Evolutionary conservation across 2,797 vertebrate genomes (phyloP), one percentile per base, ranked within the genome.

Genomic region (Brachyrhaphis roseni): DNA sequence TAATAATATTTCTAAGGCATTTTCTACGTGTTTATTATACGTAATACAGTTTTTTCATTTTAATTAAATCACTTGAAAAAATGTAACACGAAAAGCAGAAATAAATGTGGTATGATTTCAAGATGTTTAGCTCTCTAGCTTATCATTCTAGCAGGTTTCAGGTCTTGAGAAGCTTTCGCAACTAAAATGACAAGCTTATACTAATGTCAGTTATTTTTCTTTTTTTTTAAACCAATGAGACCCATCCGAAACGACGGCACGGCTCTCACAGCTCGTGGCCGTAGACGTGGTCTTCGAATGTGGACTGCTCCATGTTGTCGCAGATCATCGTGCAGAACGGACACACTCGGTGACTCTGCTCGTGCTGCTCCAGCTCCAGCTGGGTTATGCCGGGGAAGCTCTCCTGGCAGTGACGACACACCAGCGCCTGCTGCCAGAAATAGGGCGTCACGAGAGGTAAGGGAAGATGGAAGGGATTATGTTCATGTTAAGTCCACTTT

Each of bases 241-340:
- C 10, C 26, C 16, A 15, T 39, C 55, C 2, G 36, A 43, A n/a
- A 2, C 13, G 18, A 66, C 8, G 3, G 1, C 0, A 13, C 4
- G 1, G 11, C 4, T 20, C 16, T 92, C 85, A 94, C 76, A 90
- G 53, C 85, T 93, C 94, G 75, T 96, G 96, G 77, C 91, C n/a
- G 77, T 96, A 96, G 76, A 96, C 96, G 16, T 96, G 96, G 62
- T 95, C 93, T 66, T 96, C 95, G 39, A 93, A 96, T 83, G 78
- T 82, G 0, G 86, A 45, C 91, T 96, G 96, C 72, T 88, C 90
- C 92, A 95, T 91, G 85, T 46, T 6, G 76, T 96, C 96, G 26
- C 94, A 96, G 90, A 95, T 86, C 75, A 95, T 86, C 0, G 88
- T 85, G 87, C 96, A 96, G 92, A 95, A 95, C 4, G 96, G 96